Conservation (phyloP, 1,140 invertebrate genomes). For the Drosophila ficusphila region DNA sequence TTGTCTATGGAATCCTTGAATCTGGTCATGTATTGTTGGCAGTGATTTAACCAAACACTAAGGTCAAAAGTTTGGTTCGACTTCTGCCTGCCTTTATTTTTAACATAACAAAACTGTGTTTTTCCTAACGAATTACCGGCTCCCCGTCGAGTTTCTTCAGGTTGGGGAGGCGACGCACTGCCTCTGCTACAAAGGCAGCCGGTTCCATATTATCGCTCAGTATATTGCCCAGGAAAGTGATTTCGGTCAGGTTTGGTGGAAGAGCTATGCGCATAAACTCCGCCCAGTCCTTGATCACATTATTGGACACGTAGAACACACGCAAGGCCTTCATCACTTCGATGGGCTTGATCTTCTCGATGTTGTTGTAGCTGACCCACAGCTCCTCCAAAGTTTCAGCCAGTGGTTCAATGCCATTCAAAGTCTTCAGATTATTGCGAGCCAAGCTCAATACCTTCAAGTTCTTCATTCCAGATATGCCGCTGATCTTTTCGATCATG, state of each 20-base stretch:
- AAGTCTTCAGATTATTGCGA: constrained; percentile 95
- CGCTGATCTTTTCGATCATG: constrained; percentile 95
- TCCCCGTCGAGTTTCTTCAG: constrained; percentile 94
- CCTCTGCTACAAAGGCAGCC: constrained; percentile 89
- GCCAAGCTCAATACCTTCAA: constrained; percentile 93
- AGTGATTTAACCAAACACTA: not conserved
- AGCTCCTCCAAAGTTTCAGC: constrained; percentile 95
- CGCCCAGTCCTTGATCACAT: constrained; percentile 94
- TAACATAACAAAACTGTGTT: not conserved
- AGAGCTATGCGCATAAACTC: constrained; percentile 91
- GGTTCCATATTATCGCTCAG: constrained; percentile 91
- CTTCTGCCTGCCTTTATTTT: constrained; percentile 31
- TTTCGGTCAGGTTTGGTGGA: constrained; percentile 87
- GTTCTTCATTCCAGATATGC: constrained; percentile 91
- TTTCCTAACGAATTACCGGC: constrained; percentile 86
- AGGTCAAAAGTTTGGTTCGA: not conserved
- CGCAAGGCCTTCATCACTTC: constrained; percentile 91
- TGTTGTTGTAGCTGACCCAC: constrained; percentile 97
- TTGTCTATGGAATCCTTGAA: constrained; percentile 28
- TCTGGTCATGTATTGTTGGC: constrained; percentile 9
- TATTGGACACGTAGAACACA: constrained; percentile 95
- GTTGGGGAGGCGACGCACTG: constrained; percentile 89
- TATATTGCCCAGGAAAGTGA: constrained; percentile 93
- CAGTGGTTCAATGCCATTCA: constrained; percentile 92
- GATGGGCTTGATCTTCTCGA: constrained; percentile 96